phyloP scores from a whole-genome alignment of 2,888 invertebrate genomes.

The Ptychoptera contaminata region DNA sequence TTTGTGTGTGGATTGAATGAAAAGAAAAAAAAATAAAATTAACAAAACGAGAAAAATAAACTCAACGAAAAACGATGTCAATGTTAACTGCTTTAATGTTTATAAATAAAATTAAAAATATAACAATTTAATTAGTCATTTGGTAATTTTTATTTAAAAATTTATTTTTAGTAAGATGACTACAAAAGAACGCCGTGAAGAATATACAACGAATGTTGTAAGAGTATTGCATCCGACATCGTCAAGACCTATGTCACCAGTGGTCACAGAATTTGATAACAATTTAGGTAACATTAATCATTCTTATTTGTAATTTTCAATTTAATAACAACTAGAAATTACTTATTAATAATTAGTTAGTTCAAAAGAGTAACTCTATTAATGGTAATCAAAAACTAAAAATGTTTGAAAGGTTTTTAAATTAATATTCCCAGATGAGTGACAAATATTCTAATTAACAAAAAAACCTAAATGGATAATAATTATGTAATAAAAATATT shows the following conservation, averaged over 20 bases:
- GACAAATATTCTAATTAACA: no score
- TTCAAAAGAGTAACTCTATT: no score
- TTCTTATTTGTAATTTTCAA: no score
- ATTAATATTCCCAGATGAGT: no score
- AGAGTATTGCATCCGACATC: constrained; percentile 12
- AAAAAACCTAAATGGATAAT: no score
- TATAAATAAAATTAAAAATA: neutral
- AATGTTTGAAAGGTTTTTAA: no score
- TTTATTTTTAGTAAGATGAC: constrained; percentile 7
- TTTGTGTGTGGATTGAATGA: neutral
- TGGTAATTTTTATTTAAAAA: neutral
- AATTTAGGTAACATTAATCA: constrained; percentile 13
- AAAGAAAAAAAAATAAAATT: neutral
- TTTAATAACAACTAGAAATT: no score
- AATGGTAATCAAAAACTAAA: no score
- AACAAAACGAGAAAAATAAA: no score
- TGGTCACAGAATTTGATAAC: constrained; percentile 11
- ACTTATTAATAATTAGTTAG: no score
- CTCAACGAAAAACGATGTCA: neutral
- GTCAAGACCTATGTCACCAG: constrained; percentile 12
- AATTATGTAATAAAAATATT: no score
- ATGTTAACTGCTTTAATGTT: neutral
- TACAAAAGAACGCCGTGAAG: constrained; percentile 12
- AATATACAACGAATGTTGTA: constrained; percentile 14
- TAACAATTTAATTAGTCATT: neutral